Evolutionary conservation across 2,888 invertebrate genomes (phyloP), one percentile per base, ranked within the genome.

Genomic region (Xylocampa areola): DNA sequence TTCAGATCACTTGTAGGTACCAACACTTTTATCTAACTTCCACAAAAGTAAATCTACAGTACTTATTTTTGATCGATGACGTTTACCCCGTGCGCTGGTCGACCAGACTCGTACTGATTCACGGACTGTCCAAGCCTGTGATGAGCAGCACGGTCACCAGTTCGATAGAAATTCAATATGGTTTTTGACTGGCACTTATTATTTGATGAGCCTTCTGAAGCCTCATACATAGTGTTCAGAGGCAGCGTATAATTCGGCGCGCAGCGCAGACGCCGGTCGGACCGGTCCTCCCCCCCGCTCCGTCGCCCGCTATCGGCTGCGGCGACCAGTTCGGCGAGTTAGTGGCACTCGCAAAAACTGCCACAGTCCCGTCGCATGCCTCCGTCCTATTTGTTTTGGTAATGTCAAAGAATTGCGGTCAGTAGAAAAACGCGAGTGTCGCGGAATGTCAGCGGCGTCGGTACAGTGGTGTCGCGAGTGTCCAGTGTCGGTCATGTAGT

Each of bases 331-430:
- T 71, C 68, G 50, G 68, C 68, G 43, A 62, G 47, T 35, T 54
- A 63, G 45, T 68, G 63, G 65, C 80, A 74, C 73, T 80, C 70
- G 84, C 84, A 77, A 80, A 81, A 79, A 76, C 64, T 55, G 65
- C 64, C 70, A 71, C 70, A 68, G 70, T 60, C 65, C 64, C 60
- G 65, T 57, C 66, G 66, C 69, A 73, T 76, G 71, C 61, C 68
- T 70, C 71, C 59, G 59, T 53, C 47, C 52, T 80, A 71, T 79
- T 79, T 78, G 79, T 79, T 79, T 78, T 76, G 74, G 60, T 81
- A 82, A 80, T 81, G 68, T 51, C 48, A 30, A 32, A 65, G 68
- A 55, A 53, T 64, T 53, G 65, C 68, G 63, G 72, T 49, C 62
- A 61, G 52, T 71, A 67, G 65, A 62, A 63, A 64, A 59, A 61